Percentiles rank a stretch among this genome's conserved stretches.
Evolutionary conservation across 2,113 vertebrate genomes (phyloP).

Genomic region (Lycocorax pyrrhopterus): DNA sequence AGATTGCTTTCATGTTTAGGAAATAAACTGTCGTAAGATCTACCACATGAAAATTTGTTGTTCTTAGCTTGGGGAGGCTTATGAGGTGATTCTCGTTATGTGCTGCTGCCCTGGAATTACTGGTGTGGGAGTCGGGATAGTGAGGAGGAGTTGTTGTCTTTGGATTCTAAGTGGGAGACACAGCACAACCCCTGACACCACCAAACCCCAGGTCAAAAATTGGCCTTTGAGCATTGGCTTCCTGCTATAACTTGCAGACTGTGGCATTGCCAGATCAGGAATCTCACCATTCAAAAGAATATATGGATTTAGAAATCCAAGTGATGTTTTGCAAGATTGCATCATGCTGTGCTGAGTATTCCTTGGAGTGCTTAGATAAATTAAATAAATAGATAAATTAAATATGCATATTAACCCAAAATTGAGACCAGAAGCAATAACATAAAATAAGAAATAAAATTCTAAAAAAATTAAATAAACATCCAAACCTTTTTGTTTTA

Average conservation of each 20-base stretch:
- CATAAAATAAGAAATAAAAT: neutral
- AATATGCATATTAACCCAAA: neutral
- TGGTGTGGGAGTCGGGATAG: neutral
- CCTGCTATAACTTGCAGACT: neutral
- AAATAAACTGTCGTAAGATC: neutral
- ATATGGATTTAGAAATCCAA: neutral
- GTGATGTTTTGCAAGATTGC: neutral
- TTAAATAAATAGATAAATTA: neutral
- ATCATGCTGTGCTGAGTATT: neutral
- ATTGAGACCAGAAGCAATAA: neutral
- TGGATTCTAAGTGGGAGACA: neutral
- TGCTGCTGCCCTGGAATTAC: neutral
- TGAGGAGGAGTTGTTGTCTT: neutral
- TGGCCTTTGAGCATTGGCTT: neutral
- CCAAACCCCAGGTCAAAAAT: neutral
- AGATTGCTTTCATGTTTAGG: neutral
- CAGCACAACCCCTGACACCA: neutral
- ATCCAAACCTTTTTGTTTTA: neutral
- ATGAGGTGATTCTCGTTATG: accelerated
- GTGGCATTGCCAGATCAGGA: neutral
- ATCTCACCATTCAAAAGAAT: neutral
- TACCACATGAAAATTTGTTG: neutral
- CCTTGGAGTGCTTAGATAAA: neutral
- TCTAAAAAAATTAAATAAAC: neutral
- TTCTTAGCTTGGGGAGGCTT: neutral